These are phyloP conservation scores for Tamandua tetradactyla DNA, from an alignment of 2,797 vertebrate genomes.

Conservation along the genomic window DNA sequence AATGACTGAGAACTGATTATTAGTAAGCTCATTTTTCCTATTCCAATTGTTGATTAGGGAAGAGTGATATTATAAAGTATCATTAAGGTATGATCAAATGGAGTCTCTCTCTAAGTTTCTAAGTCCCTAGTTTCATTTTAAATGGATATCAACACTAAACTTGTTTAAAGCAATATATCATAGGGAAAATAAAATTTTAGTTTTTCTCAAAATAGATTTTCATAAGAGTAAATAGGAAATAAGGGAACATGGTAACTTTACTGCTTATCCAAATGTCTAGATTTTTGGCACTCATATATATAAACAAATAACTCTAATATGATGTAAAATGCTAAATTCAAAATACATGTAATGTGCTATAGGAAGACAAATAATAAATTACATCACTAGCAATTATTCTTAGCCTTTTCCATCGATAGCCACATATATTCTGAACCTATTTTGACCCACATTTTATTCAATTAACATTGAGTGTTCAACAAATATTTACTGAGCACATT, in stretches of 20 bases:
- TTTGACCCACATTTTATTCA: neutral
- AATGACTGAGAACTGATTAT: neutral
- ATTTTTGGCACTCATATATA: conserved; percentile 28
- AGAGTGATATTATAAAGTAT: neutral
- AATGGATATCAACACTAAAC: neutral
- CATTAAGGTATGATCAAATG: neutral
- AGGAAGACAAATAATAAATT: neutral
- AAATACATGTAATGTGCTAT: neutral
- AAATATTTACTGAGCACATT: neutral
- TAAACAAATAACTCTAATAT: conserved; percentile 29
- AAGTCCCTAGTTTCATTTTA: neutral
- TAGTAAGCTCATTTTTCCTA: neutral
- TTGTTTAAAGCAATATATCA: neutral
- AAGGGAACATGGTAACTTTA: neutral
- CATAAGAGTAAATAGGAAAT: neutral
- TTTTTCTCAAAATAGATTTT: conserved; percentile 19
- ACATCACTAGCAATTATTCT: neutral
- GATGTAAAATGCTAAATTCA: neutral
- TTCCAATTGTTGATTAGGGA: neutral
- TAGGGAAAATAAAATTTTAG: neutral
- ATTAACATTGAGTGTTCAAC: neutral
- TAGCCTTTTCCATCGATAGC: neutral
- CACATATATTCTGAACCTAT: neutral
- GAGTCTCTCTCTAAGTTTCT: neutral
- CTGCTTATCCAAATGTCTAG: neutral